phyloP scores from a whole-genome alignment of 2,888 invertebrate genomes.

The Eledona agricola region DNA sequence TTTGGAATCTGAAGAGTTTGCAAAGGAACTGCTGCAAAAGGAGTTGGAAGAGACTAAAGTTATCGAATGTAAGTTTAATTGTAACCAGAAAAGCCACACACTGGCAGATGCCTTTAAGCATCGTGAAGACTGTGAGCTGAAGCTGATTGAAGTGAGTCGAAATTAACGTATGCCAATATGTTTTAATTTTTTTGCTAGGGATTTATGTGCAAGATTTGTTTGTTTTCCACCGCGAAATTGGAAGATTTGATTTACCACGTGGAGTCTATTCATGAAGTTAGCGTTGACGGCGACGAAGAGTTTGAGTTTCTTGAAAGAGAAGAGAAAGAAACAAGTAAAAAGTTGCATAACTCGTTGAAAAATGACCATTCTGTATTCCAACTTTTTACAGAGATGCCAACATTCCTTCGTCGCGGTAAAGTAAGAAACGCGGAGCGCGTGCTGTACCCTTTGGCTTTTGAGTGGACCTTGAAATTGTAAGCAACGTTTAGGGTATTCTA shows the following conservation, averaged over 20 bases:
- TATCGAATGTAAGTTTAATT: conserved; percentile 56
- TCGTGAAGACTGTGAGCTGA: conserved; percentile 50
- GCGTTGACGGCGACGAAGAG: conserved; percentile 25
- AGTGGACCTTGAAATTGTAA: conserved; percentile 57
- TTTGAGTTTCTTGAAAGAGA: conserved; percentile 25
- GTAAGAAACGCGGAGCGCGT: conserved; percentile 5
- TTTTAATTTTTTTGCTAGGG: conserved; percentile 46
- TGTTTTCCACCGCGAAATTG: conserved; percentile 44
- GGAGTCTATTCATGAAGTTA: conserved; percentile 40
- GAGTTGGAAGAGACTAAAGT: conserved; percentile 48
- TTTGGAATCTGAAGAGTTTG: conserved; percentile 41
- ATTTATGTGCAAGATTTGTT: conserved; percentile 54
- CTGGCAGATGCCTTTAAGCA: conserved; percentile 53
- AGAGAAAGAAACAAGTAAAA: conserved; percentile 6
- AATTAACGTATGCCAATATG: neutral
- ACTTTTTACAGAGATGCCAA: conserved; percentile 43
- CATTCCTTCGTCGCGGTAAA: conserved; percentile 30
- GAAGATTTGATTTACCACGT: conserved; percentile 49
- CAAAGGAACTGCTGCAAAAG: conserved; percentile 40
- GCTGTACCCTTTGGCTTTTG: conserved; percentile 44
- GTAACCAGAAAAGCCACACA: too few species aligned
- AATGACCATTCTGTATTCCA: too few species aligned
- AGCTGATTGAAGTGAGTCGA: conserved; percentile 48
- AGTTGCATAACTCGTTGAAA: too few species aligned
- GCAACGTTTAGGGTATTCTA: conserved; percentile 35